Percentiles rank a stretch among this genome's conserved stretches.
Conservation (phyloP, 1,140 invertebrate genomes). For the Pogonomyrmex barbatus region DNA sequence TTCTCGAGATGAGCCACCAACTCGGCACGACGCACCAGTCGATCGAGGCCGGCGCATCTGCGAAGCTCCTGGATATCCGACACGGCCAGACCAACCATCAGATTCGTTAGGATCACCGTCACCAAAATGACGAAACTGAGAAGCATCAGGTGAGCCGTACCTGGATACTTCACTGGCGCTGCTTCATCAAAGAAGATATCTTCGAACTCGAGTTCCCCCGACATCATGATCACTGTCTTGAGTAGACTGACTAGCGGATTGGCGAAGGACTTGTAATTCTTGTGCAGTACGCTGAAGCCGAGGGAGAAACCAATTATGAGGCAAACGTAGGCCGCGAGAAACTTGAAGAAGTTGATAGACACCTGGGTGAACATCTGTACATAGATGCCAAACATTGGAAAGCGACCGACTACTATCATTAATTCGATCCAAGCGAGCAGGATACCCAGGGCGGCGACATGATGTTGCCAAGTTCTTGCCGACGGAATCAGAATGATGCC, state of each 20-base stretch:
- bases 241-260: slow-evolving; percentile 88
- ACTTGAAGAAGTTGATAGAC: slow-evolving; percentile 93
- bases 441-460: slow-evolving; percentile 92
- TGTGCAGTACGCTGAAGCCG: slow-evolving; percentile 92
- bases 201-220: slow-evolving; percentile 94
- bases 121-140: slow-evolving; percentile 92
- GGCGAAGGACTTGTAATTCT: slow-evolving; percentile 90
- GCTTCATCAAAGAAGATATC: slow-evolving; percentile 91
- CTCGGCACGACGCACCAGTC: slow-evolving; percentile 92
- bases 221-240: slow-evolving; percentile 96
- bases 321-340: slow-evolving; percentile 92
- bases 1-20: slow-evolving; percentile 92
- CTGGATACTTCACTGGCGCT: slow-evolving; percentile 87
- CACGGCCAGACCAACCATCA: slow-evolving; percentile 94
- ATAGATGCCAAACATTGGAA: slow-evolving; percentile 94
- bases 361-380: slow-evolving; percentile 95
- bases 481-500: slow-evolving; percentile 85
- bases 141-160: slow-evolving; percentile 92
- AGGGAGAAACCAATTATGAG: slow-evolving; percentile 92
- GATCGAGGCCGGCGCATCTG: slow-evolving; percentile 92
- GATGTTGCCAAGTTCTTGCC: slow-evolving; percentile 90
- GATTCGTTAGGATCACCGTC: slow-evolving; percentile 94
- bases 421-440: slow-evolving; percentile 92
- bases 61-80: slow-evolving; percentile 94
- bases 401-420: slow-evolving; percentile 93